Evolutionary conservation across 2,888 invertebrate genomes (phyloP).

Genomic region (Lasioglossum marginatum): DNA sequence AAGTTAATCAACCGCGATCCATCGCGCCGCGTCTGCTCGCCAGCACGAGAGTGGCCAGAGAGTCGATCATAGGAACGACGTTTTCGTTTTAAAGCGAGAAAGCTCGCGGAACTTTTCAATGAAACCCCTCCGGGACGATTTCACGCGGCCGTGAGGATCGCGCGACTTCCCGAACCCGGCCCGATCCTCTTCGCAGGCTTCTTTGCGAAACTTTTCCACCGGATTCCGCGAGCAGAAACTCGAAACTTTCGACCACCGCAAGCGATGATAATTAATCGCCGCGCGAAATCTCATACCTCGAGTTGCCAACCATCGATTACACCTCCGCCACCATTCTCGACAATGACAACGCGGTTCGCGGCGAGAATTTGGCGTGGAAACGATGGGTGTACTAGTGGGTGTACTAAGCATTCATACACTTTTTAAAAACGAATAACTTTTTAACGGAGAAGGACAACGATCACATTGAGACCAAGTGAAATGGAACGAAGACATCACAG

Average conservation of each 20-base stretch:
- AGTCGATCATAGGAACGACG: conserved; percentile 29
- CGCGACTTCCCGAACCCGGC: not conserved
- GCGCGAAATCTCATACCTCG: not conserved
- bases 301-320: not conserved
- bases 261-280: conserved; percentile 8
- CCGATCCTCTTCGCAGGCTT: not conserved
- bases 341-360: not conserved
- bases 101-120: conserved; percentile 43
- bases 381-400: not conserved
- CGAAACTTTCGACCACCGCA: not conserved
- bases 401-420: too few species aligned
- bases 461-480: too few species aligned
- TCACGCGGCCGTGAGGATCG: conserved; percentile 19
- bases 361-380: not conserved
- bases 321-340: not conserved
- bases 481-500: too few species aligned
- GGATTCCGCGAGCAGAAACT: not conserved
- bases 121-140: conserved; percentile 32
- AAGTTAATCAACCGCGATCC: conserved; percentile 41
- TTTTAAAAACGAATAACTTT: too few species aligned
- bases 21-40: not conserved
- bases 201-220: not conserved
- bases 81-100: conserved; percentile 55
- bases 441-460: not conserved
- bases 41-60: not conserved